A percentile compares a stretch with the other conserved stretches of the same genome.
phyloP scores from a whole-genome alignment of 2,888 invertebrate genomes.

The Argyresthia albistria region DNA sequence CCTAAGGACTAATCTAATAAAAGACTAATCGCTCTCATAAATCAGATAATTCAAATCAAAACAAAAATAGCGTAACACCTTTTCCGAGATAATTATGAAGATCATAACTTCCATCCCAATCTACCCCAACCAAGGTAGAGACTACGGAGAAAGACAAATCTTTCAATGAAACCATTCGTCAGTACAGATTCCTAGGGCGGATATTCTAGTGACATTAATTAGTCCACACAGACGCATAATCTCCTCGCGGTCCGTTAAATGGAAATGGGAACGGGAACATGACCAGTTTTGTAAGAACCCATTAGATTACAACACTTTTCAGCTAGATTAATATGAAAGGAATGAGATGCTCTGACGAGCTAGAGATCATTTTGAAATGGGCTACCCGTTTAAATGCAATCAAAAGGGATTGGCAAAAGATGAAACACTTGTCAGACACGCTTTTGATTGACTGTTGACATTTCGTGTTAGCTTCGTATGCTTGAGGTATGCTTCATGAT shows the following conservation, averaged over 20 bases:
- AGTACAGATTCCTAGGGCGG: background rate
- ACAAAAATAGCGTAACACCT: no score
- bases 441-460: slow-evolving; percentile 56
- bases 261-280: slow-evolving; percentile 1
- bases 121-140: no score
- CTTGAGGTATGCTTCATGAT: slow-evolving; percentile 17
- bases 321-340: background rate
- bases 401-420: slow-evolving; percentile 31
- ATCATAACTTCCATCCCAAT: no score
- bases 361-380: background rate
- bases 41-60: no score
- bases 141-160: background rate
- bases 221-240: background rate
- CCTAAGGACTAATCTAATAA: no score
- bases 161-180: background rate
- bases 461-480: slow-evolving; percentile 19
- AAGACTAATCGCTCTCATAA: no score
- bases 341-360: background rate
- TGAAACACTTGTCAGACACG: background rate
- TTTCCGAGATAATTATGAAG: no score
- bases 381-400: slow-evolving; percentile 36
- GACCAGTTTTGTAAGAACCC: background rate
- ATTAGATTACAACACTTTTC: background rate
- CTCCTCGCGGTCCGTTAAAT: slow-evolving; percentile 1
- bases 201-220: slow-evolving; percentile 3